Evolutionary conservation across 2,113 vertebrate genomes (phyloP).

Genomic region (Lepisosteus oculatus): DNA sequence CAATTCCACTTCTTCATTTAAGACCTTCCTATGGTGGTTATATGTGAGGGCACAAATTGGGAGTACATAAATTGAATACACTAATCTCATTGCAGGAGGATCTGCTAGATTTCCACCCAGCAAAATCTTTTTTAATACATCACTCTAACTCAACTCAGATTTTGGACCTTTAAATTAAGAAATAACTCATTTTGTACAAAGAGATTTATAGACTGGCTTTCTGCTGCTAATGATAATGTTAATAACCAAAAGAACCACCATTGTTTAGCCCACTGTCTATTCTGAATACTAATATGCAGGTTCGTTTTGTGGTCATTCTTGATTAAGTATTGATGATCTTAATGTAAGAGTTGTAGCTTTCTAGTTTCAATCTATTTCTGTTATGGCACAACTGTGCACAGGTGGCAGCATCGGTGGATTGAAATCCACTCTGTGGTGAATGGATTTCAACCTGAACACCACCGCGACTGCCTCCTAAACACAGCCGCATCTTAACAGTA

Average conservation of each 20-base stretch:
- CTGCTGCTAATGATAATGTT: too few species aligned
- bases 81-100: conserved; percentile 67
- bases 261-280: conserved; percentile 33
- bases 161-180: conserved; percentile 41
- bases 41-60: conserved; percentile 46
- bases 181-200: conserved; percentile 22
- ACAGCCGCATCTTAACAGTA: too few species aligned
- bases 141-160: conserved; percentile 49
- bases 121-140: conserved; percentile 43
- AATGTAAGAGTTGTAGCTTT: too few species aligned
- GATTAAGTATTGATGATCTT: too few species aligned
- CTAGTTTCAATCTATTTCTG: too few species aligned
- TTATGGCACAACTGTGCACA: too few species aligned
- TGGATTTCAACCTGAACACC: too few species aligned
- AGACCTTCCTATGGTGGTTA: conserved; percentile 39
- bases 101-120: conserved; percentile 45
- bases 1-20: conserved; percentile 43
- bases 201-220: conserved; percentile 30
- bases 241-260: too few species aligned
- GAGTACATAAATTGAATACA: conserved; percentile 63
- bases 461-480: too few species aligned
- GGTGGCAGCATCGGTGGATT: too few species aligned
- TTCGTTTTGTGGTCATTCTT: too few species aligned
- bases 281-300: neutral
- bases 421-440: too few species aligned